A percentile compares a stretch with the other conserved stretches of the same genome.
phyloP scores from a whole-genome alignment of 2,888 invertebrate species.

The Boloria selene region DNA sequence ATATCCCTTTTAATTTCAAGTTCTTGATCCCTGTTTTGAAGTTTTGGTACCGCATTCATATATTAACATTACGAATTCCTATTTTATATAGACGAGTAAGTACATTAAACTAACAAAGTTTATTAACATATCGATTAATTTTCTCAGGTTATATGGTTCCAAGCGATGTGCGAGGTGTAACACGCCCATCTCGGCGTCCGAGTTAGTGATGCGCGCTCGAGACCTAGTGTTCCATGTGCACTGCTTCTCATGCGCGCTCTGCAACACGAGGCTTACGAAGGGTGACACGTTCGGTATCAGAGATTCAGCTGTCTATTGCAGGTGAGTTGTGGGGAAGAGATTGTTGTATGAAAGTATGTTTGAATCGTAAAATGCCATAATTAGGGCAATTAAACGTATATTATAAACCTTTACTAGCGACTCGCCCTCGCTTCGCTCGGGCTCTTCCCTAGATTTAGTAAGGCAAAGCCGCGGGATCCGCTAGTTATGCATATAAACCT shows the following conservation, averaged over 20 bases:
- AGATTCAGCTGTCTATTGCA: slow-evolving; percentile 93
- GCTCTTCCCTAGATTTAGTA: too few species aligned
- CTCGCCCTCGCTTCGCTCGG: too few species aligned
- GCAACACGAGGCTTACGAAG: slow-evolving; percentile 92
- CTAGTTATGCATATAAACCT: too few species aligned
- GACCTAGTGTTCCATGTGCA: slow-evolving; percentile 96
- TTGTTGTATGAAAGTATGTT: background rate
- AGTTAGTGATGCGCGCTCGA: slow-evolving; percentile 96
- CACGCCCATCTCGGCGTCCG: slow-evolving; percentile 93
- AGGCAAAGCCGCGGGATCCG: too few species aligned
- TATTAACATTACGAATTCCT: background rate
- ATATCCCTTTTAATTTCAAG: too few species aligned
- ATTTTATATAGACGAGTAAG: background rate
- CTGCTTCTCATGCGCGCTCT: slow-evolving; percentile 96
- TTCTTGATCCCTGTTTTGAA: too few species aligned
- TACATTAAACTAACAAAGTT: background rate
- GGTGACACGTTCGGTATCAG: slow-evolving; percentile 98
- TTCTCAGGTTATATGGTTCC: slow-evolving; percentile 92
- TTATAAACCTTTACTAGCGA: too few species aligned
- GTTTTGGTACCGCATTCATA: too few species aligned
- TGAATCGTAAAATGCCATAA: too few species aligned
- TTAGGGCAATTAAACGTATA: too few species aligned
- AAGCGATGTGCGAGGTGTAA: slow-evolving; percentile 95
- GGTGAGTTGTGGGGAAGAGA: slow-evolving; percentile 61
- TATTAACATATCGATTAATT: slow-evolving; percentile 21